Evolutionary conservation across 2,113 vertebrate genomes (phyloP).

Genomic region (Hippolais icterina): DNA sequence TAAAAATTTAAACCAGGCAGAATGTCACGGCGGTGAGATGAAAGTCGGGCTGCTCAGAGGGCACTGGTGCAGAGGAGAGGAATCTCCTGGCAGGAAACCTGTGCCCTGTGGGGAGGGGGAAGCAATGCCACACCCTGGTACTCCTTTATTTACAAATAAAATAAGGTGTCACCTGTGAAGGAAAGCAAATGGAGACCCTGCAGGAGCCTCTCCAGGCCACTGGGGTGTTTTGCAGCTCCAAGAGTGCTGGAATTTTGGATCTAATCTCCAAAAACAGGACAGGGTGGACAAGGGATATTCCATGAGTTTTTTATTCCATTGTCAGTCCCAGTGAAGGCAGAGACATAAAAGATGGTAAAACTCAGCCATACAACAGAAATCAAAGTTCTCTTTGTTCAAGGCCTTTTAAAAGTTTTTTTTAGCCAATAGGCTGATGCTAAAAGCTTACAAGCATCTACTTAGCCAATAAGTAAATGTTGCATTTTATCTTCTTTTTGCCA

Average conservation of each 20-base stretch:
- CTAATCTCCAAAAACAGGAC: no score
- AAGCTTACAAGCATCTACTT: no score
- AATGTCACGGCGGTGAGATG: background rate
- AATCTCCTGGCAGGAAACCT: background rate
- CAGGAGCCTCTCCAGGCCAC: background rate
- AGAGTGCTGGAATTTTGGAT: background rate
- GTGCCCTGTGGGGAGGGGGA: background rate
- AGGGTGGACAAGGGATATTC: no score
- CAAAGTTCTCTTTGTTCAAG: no score
- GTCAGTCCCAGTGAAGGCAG: no score
- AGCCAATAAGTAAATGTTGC: no score
- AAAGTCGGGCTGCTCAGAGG: background rate
- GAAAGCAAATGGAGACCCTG: background rate
- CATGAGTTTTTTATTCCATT: no score
- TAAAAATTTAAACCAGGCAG: conserved; percentile 9
- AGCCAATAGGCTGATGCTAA: no score
- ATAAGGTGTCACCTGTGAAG: background rate
- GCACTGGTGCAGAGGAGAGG: background rate
- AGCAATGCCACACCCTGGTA: background rate
- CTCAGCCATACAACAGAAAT: no score
- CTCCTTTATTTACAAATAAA: background rate
- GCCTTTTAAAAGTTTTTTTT: no score
- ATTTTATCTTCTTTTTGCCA: no score
- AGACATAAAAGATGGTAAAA: no score
- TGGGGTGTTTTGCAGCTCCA: background rate